Conservation (phyloP, 2,113 vertebrate genomes). For the Drymodes brunneopygia region DNA sequence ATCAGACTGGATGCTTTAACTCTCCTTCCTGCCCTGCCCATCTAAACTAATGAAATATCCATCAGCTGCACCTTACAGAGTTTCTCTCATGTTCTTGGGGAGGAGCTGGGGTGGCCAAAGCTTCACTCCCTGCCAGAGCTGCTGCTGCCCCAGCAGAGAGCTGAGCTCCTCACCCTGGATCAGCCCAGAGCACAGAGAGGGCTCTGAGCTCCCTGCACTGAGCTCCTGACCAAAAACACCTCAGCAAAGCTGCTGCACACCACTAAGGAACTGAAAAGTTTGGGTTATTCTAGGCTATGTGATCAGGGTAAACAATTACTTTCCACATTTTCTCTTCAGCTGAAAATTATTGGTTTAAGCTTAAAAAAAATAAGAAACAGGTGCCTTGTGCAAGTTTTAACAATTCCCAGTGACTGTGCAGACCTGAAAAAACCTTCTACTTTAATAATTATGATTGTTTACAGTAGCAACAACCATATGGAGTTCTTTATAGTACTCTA, state of each 20-base stretch:
- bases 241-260: background rate
- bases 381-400: background rate
- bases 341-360: background rate
- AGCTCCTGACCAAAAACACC: background rate
- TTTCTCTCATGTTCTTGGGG: background rate
- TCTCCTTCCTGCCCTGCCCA: background rate
- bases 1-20: background rate
- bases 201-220: fast-evolving
- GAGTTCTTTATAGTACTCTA: background rate
- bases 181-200: fast-evolving
- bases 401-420: background rate
- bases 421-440: background rate
- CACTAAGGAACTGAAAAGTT: background rate
- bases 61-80: background rate
- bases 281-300: background rate
- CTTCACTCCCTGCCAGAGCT: background rate
- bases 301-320: background rate
- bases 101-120: background rate
- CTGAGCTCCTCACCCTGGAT: fast-evolving
- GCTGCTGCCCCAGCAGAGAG: too few relatives aligned
- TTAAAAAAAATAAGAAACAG: background rate
- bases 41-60: background rate
- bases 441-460: background rate
- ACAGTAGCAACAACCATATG: background rate
- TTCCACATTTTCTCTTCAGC: background rate